Evolutionary conservation across 2,113 vertebrate genomes (phyloP).

Genomic region (Ariopsis seemanni): DNA sequence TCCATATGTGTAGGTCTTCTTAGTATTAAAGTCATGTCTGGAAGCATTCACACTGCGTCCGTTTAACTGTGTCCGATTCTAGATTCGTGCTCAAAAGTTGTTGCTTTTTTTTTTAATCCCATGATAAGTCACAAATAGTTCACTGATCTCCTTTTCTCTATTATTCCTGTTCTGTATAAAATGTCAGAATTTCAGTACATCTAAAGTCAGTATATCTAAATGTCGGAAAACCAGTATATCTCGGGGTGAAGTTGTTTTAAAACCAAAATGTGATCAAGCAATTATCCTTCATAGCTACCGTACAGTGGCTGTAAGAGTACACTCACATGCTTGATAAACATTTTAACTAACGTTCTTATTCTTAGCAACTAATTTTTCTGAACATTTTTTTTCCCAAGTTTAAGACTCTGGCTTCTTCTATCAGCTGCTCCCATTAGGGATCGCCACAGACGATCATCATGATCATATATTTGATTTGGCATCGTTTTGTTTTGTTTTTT

Average conservation of each 20-base stretch:
- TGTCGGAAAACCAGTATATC: neutral
- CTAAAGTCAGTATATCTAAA: neutral
- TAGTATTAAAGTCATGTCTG: neutral
- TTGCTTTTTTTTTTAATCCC: neutral
- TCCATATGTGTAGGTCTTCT: conserved; percentile 11
- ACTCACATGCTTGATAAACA: neutral
- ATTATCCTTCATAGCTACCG: neutral
- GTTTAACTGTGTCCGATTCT: neutral
- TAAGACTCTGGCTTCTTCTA: no score
- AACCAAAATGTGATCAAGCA: no score
- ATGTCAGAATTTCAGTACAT: neutral
- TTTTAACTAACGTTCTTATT: neutral
- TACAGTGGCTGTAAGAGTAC: neutral
- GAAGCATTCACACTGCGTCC: neutral
- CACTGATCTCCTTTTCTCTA: neutral
- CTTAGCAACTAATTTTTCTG: neutral
- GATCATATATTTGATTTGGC: no score
- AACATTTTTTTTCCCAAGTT: neutral
- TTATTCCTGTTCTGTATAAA: neutral
- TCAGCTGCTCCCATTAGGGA: no score
- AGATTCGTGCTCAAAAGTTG: neutral
- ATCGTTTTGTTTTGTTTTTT: no score
- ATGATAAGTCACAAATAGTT: neutral
- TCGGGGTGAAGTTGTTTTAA: neutral
- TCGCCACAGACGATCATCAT: no score